Conservation (phyloP, 2,797 vertebrate genomes). For the Ara ararauna region DNA sequence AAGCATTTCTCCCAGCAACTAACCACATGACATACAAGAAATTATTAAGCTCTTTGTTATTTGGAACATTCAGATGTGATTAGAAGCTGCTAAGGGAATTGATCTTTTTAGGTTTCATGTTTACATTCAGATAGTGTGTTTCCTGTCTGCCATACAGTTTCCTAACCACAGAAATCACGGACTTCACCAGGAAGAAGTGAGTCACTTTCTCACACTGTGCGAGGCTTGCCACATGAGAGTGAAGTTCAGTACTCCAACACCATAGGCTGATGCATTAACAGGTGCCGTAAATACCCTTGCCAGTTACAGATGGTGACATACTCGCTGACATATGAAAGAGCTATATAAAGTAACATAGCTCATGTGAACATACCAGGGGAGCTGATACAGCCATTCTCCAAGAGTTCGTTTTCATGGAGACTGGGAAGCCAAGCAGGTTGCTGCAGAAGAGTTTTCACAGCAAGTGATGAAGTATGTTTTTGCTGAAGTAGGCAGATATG, state of each 20-base stretch:
- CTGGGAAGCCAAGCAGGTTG: neutral
- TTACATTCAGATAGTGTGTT: neutral
- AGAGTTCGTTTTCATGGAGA: neutral
- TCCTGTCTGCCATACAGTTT: neutral
- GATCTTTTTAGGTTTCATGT: neutral
- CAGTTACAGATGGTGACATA: neutral
- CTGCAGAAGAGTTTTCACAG: neutral
- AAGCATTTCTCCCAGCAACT: neutral
- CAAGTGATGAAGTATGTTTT: neutral
- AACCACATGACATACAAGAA: neutral
- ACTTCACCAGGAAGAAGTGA: neutral
- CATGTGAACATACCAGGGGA: neutral
- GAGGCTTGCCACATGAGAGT: neutral
- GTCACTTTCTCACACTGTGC: neutral
- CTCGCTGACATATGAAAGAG: neutral
- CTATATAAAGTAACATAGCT: neutral
- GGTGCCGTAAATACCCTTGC: conserved; percentile 17
- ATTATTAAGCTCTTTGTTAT: neutral
- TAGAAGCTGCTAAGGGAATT: neutral
- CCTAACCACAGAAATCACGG: neutral
- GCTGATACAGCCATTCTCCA: neutral
- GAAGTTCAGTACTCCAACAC: neutral
- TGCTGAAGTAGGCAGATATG: neutral
- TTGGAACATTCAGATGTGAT: neutral
- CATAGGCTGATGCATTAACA: neutral